phyloP scores from a whole-genome alignment of 2,888 invertebrate species.

The Phasia obesa region DNA sequence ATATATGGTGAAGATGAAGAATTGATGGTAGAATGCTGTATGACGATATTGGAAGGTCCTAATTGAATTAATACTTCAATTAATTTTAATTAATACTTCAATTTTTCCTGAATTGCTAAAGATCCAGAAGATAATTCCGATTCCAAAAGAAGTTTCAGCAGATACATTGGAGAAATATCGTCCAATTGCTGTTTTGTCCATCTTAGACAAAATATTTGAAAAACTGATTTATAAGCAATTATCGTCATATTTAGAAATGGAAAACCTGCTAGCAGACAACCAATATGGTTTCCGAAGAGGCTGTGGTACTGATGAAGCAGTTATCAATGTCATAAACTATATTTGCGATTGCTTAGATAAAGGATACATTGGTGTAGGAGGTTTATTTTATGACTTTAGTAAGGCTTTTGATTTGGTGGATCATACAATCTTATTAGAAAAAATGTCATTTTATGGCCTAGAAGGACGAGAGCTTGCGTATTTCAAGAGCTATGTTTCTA shows the following conservation, averaged over 20 bases:
- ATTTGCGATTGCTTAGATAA: constrained; percentile 24
- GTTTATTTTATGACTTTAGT: constrained; percentile 8
- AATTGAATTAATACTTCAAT: too few species aligned
- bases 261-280: too few species aligned
- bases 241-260: too few species aligned
- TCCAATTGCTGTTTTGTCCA: constrained; percentile 4
- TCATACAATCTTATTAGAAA: constrained; percentile 24
- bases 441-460: background rate
- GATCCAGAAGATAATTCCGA: constrained; percentile 30
- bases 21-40: too few species aligned
- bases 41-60: too few species aligned
- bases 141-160: background rate
- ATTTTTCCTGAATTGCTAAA: constrained; percentile 7
- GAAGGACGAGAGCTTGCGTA: constrained; percentile 3
- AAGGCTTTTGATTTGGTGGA: constrained; percentile 38
- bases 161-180: constrained; percentile 5
- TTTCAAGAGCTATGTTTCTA: background rate
- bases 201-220: constrained; percentile 32
- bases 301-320: constrained; percentile 24
- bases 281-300: too few species aligned
- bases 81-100: background rate
- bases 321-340: constrained; percentile 23
- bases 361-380: background rate
- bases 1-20: too few species aligned
- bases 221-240: constrained; percentile 2